Base-by-base conservation (phyloP, 2,797 vertebrate species). In the Chelmon rostratus region DNA sequence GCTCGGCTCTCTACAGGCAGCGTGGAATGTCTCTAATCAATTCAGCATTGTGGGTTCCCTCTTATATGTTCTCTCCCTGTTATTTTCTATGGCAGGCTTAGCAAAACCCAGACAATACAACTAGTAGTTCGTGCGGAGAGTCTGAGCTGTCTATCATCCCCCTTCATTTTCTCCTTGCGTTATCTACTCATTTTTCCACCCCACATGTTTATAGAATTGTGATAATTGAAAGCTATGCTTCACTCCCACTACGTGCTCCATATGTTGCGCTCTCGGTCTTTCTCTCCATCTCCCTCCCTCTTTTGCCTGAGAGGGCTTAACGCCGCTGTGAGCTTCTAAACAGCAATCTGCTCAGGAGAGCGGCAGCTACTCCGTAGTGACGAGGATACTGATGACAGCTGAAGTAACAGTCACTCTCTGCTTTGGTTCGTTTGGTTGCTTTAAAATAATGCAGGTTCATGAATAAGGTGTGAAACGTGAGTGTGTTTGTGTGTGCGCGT, bases 21-120 rank as follows among this genome's bases (percentile, higher is more conserved):
- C 76, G 59, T 84, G 92, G 93, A 94, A 94, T 92, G 90, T 89
- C 92, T 91, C 91, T 94, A 93, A 95, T 95, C 94, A 94, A 92
- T 95, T 94, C 91, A 89, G 88, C 90, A 88, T 92, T 92, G 93
- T 94, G 89, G 88, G 89, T 89, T 92, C 61, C 63, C 78, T 89
- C 87, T 89, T 86, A 68, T 86, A 74, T 62, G 70, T 78, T 76
- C 83, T 73, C 68, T 19, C 81, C 83, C 82, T 89, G 84, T 90
- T 84, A 85, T 92, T 92, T 88, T 91, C 82, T 74, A 56, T 82
- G 80, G 78, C 79, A 69, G 76, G 76, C 83, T 88, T 78, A 73
- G 79, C 69, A 54, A 74, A 73, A 81, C 46, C 80, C 86, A 87
- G 81, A 90, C 90, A 91, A 89, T 86, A 62, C 86, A 74, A 83